Percentiles rank a stretch among this genome's conserved stretches.
phyloP scores from a whole-genome alignment of 2,797 vertebrate species.

The Coranthus polyacanthus region DNA sequence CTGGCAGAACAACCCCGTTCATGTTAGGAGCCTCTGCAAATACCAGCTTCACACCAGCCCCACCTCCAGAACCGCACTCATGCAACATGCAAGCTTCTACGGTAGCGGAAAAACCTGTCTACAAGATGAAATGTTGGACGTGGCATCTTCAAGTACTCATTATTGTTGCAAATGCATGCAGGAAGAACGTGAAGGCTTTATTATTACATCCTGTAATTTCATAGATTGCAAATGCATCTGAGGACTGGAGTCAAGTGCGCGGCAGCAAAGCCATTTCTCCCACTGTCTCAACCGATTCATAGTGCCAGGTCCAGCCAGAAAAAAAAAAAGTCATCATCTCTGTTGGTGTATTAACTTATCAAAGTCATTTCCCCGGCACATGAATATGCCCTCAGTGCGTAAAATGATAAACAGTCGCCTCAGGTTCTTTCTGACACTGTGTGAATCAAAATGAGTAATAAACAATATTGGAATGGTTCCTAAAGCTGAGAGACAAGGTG shows the following conservation, averaged over 20 bases:
- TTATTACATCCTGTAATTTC: constrained; percentile 62
- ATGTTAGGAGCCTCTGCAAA: constrained; percentile 35
- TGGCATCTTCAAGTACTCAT: constrained; percentile 43
- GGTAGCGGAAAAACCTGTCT: constrained; percentile 18
- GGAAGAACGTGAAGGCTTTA: constrained; percentile 44
- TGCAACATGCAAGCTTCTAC: constrained; percentile 47
- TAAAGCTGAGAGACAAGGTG: constrained; percentile 26
- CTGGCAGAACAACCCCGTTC: constrained; percentile 16
- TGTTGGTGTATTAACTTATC: constrained; percentile 68
- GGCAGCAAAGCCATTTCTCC: constrained; percentile 50
- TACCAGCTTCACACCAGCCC: constrained; percentile 30
- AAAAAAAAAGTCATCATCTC: constrained; percentile 44
- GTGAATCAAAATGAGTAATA: constrained; percentile 66
- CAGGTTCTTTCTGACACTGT: constrained; percentile 44
- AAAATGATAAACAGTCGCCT: constrained; percentile 63
- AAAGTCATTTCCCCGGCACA: constrained; percentile 51
- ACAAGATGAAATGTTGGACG: constrained; percentile 35
- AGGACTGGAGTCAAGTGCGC: constrained; percentile 27
- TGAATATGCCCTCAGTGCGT: constrained; percentile 59
- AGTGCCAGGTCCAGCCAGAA: constrained; percentile 50
- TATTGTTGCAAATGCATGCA: constrained; percentile 41
- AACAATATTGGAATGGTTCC: constrained; percentile 60
- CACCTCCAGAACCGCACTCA: constrained; percentile 13
- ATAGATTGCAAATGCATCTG: constrained; percentile 53
- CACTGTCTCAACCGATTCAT: constrained; percentile 55